Conservation (phyloP, 2,113 vertebrate species). For the Ceratotherium simum region DNA sequence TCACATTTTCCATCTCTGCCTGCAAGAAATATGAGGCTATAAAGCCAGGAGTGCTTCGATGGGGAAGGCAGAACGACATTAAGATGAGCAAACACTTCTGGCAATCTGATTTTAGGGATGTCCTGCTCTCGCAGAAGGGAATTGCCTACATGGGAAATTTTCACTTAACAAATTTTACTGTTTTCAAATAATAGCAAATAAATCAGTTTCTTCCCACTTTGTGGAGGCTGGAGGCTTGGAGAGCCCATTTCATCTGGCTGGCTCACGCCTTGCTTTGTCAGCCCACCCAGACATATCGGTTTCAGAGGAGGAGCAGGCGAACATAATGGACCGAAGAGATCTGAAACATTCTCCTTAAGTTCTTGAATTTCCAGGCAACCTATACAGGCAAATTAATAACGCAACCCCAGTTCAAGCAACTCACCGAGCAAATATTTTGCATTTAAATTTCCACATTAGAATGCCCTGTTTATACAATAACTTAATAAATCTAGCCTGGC, state of each 20-base stretch:
- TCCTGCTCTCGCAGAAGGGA: background rate
- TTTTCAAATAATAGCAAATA: slow-evolving; percentile 64
- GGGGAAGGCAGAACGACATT: slow-evolving; percentile 36
- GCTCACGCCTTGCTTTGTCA: slow-evolving; percentile 30
- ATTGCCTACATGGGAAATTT: slow-evolving; percentile 66
- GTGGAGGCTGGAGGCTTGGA: background rate
- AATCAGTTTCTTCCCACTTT: slow-evolving; percentile 36
- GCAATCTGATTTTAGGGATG: slow-evolving; percentile 14
- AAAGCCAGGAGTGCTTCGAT: background rate
- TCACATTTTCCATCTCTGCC: slow-evolving; percentile 40
- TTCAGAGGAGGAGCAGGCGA: background rate
- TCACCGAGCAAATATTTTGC: slow-evolving; percentile 76
- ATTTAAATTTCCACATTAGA: slow-evolving; percentile 76
- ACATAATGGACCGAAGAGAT: background rate
- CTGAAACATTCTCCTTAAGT: background rate
- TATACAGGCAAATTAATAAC: slow-evolving; percentile 31
- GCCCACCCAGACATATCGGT: slow-evolving; percentile 46
- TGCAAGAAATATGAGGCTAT: slow-evolving; percentile 66
- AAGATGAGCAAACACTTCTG: slow-evolving; percentile 30
- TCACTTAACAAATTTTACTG: slow-evolving; percentile 73
- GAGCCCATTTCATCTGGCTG: slow-evolving; percentile 24
- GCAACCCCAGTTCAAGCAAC: background rate
- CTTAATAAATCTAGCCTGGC: slow-evolving; percentile 82
- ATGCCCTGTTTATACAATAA: slow-evolving; percentile 82
- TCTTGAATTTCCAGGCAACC: slow-evolving; percentile 15